These are phyloP conservation scores for Dolichotis patagonum DNA, from an alignment of 2,113 vertebrate species.

Conservation along the genomic window DNA sequence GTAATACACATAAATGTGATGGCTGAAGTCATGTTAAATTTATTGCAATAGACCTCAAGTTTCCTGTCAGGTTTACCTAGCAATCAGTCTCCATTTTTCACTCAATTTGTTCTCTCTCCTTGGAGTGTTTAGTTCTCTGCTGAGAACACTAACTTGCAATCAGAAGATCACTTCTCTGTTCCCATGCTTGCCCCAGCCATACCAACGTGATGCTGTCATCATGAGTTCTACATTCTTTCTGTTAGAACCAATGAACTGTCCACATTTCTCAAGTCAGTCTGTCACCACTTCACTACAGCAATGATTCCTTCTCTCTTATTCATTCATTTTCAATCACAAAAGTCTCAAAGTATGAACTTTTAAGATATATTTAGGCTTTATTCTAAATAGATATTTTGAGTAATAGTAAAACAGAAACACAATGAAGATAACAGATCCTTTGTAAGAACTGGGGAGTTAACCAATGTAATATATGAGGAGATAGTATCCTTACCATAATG, in stretches of 20 bases:
- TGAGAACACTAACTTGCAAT: not conserved
- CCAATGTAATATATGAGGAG: not conserved
- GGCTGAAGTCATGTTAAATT: constrained; percentile 31
- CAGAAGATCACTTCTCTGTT: not conserved
- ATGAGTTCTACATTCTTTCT: not conserved
- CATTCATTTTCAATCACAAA: not conserved
- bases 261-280: not conserved
- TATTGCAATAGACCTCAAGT: not conserved
- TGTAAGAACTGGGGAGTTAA: not conserved
- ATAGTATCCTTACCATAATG: not conserved
- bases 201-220: not conserved
- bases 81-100: not conserved
- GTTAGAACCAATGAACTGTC: not conserved
- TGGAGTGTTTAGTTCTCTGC: not conserved
- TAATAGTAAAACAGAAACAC: not conserved
- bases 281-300: not conserved
- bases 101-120: not conserved
- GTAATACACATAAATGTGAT: not conserved
- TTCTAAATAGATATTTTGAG: not conserved
- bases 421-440: not conserved
- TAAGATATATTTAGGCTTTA: not conserved
- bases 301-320: not conserved
- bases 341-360: not conserved
- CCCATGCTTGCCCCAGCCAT: not conserved
- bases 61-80: not conserved